A percentile compares a stretch with the other conserved stretches of the same genome.
Evolutionary conservation across 2,888 invertebrate genomes (phyloP).

Genomic region (Helleia helle): DNA sequence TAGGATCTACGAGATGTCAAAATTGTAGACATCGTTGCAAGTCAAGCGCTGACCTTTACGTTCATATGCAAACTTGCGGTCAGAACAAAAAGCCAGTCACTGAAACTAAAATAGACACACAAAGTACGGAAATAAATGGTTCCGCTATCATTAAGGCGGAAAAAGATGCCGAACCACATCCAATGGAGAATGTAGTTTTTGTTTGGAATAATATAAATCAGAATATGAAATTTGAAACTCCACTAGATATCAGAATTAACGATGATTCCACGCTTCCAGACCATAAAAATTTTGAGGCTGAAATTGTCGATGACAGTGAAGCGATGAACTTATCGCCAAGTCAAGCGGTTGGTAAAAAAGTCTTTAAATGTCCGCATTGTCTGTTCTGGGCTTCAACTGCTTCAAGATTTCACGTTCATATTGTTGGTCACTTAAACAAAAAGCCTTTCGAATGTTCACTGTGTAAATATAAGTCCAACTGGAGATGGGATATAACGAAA

Average conservation of each 20-base stretch:
- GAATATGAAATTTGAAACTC: conserved; percentile 49
- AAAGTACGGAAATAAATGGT: conserved; percentile 43
- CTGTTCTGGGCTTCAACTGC: conserved; percentile 95
- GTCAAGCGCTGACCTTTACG: conserved; percentile 83
- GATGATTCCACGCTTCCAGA: conserved; percentile 61
- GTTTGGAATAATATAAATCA: conserved; percentile 84
- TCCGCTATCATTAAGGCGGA: conserved; percentile 37
- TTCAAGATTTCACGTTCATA: conserved; percentile 94
- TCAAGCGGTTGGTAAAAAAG: conserved; percentile 80
- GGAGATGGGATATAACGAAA: conserved; percentile 97
- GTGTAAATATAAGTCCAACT: conserved; percentile 95
- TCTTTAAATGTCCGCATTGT: conserved; percentile 94
- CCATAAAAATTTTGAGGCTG: conserved; percentile 45
- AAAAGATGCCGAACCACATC: conserved; percentile 74
- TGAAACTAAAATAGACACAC: conserved; percentile 33
- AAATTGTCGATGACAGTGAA: conserved; percentile 64
- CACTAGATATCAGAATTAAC: conserved; percentile 57
- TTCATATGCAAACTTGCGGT: conserved; percentile 82
- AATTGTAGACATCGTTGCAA: conserved; percentile 91
- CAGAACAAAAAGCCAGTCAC: conserved; percentile 51
- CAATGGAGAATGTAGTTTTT: conserved; percentile 87
- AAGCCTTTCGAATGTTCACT: conserved; percentile 96
- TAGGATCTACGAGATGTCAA: conserved; percentile 86
- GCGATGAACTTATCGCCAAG: conserved; percentile 76
- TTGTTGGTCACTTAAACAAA: conserved; percentile 92